Evolutionary conservation across 2,888 invertebrate genomes (phyloP), one percentile per base, ranked within the genome.

Genomic region (Sarcophaga rosellei): DNA sequence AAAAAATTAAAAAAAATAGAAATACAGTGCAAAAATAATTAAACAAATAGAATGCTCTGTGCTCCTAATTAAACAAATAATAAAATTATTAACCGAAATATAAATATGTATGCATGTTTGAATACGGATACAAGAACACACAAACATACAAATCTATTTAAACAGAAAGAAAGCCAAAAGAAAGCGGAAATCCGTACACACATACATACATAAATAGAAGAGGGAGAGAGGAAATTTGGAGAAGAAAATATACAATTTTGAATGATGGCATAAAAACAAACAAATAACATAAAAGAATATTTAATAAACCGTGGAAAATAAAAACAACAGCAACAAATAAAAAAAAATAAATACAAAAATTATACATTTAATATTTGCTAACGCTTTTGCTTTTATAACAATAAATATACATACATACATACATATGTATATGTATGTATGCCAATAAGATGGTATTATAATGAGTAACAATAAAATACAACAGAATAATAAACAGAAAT

Each of bases 261-360:
- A 78, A 63, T 35, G 17, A 61, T 12, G 21, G 20, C 20, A 45
- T 21, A 66, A n/a, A 61, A 47, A 35, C 21, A 10, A 3, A 45
- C 53, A n/a, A 53, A 62, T 53, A 81, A 75, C 53, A 69, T 44
- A 25, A 53, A 35, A 35, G 65, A 35, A 61, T 61, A 81, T 74
- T 74, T 74, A 81, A 62, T 74, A 74, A 79, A 45, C 21, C 68
- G n/a, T 77, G 44, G 11, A 76, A 65, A 35, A 68, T 62, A 25
- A 59, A 11, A 57, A 72, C 47, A 70, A 63, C 12, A 63, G 20
- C 11, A 59, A 21, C 11, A 70, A 63, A 63, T 61, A 70, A 12
- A 59, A 69, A 23, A 70, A 57, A 76, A 81, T 70, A 25, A 74
- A n/a, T n/a, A n/a, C 23, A 81, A 69, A 53, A 53, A 53, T 15